Evolutionary conservation across 2,888 invertebrate genomes (phyloP).

Genomic region (Entomobrya proxima): DNA sequence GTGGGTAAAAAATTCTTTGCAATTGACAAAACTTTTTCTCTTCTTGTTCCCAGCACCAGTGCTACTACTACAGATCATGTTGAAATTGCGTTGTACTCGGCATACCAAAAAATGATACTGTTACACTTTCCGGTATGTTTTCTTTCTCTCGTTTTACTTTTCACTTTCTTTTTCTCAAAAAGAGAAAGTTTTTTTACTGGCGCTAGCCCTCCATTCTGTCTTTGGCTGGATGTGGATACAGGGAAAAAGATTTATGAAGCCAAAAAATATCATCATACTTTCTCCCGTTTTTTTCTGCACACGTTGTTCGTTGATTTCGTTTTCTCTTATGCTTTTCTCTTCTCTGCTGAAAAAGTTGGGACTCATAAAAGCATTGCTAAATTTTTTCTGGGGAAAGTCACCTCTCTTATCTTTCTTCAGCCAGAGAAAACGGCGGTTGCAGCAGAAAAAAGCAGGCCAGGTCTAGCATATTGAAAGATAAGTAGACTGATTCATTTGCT

Average conservation of each 20-base stretch:
- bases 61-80: no score
- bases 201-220: no score
- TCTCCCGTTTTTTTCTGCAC: neutral
- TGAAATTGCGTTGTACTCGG: neutral
- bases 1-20: neutral
- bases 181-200: neutral
- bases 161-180: neutral
- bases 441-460: conserved; percentile 4
- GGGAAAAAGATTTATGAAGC: conserved; percentile 57
- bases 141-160: neutral
- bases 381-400: neutral
- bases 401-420: conserved; percentile 24
- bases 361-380: neutral
- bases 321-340: no score
- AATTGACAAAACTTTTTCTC: neutral
- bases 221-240: neutral
- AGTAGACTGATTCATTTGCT: conserved; percentile 46
- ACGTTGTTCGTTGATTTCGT: neutral
- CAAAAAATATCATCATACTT: no score
- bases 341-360: neutral
- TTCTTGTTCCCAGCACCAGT: neutral
- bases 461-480: conserved; percentile 52
- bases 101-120: conserved; percentile 15
- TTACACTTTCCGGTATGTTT: neutral
- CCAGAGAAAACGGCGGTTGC: neutral